Evolutionary conservation across 2,797 vertebrate genomes (phyloP), one percentile per base, ranked within the genome.

Genomic region (Pachyuromys duprasi): DNA sequence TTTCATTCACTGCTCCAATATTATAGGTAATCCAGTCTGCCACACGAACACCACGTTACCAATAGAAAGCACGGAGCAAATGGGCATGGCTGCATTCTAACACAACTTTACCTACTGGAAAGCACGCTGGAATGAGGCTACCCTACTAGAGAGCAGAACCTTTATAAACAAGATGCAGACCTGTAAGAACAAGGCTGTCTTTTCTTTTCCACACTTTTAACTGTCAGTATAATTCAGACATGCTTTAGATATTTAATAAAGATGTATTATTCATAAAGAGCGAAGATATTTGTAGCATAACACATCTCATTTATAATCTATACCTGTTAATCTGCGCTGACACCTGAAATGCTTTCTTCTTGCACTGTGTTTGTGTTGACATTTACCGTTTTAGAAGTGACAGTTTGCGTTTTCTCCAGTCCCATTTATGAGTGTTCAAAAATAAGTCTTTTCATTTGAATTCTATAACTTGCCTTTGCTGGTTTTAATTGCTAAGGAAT

Each of bases 311-410:
- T 96, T 95, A 83, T 90, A 84, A 92, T 96, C 81, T 62, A 63
- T 92, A 91, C 86, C 89, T 96, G 84, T 79, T 97, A 94, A 97
- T 95, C 33, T 45, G 36, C 75, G 82, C 57, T 86, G 86, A 95
- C 94, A 89, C 75, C 86, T 96, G 93, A 82, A 96, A 93, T 17
- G 0, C 94, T 94, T 94, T 95, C 63, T 78, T 94, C 45, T 89
- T 49, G n/a, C 55, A 6, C 75, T 62, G 82, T 97, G 74, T 96
- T 94, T 96, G 82, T 97, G 75, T 95, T 96, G 92, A 93, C 94
- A 95, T 92, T 93, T 91, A 92, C 89, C 96, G 89, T 95, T 96
- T 96, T 89, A 69, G 60, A 90, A 67, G 83, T 92, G 82, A 95
- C 82, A 95, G n/a, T 92, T 96, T 96, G 65, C 92, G 83, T 67